A percentile compares a stretch with the other conserved stretches of the same genome.
Conservation (phyloP, 2,797 vertebrate species). For the Spinus olivaceus region DNA sequence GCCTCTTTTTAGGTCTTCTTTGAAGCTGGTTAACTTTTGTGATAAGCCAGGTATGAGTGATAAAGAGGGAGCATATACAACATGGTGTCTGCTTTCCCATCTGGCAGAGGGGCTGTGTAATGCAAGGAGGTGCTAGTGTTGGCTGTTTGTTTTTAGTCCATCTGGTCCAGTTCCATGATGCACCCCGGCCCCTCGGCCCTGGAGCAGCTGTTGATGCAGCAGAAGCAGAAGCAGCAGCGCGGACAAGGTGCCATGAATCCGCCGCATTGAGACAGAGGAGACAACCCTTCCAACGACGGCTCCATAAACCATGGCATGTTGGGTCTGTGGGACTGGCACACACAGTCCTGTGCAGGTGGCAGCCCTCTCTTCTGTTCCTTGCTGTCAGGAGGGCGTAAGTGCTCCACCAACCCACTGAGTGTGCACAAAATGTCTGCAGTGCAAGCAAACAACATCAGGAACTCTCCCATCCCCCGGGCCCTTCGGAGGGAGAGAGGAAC, state of each 20-base stretch:
- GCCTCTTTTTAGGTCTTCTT: not conserved
- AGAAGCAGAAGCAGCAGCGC: conserved; percentile 98
- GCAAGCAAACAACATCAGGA: conserved; percentile 77
- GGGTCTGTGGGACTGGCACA: conserved; percentile 83
- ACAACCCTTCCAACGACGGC: conserved; percentile 74
- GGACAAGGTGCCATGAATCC: conserved; percentile 96
- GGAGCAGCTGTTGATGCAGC: conserved; percentile 99
- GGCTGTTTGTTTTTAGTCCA: conserved; percentile 82
- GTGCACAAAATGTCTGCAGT: conserved; percentile 80
- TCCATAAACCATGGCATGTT: conserved; percentile 84
- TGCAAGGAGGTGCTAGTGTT: not conserved
- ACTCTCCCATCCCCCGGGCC: conserved; percentile 72
- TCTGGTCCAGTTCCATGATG: conserved; percentile 99
- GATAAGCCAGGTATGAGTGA: not conserved
- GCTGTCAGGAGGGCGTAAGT: conserved; percentile 82
- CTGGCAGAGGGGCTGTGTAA: not conserved
- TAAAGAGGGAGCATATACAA: not conserved
- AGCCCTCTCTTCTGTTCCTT: conserved; percentile 84
- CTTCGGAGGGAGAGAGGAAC: conserved; percentile 76
- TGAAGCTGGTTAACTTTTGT: not conserved
- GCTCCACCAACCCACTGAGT: conserved; percentile 81
- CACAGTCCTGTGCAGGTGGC: conserved; percentile 82
- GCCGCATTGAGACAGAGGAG: conserved; percentile 87
- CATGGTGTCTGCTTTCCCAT: not conserved
- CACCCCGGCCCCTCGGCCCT: conserved; percentile 97